Percentiles rank a stretch among this genome's conserved stretches.
Conservation (phyloP, 2,797 vertebrate species). For the Macropodus opercularis region DNA sequence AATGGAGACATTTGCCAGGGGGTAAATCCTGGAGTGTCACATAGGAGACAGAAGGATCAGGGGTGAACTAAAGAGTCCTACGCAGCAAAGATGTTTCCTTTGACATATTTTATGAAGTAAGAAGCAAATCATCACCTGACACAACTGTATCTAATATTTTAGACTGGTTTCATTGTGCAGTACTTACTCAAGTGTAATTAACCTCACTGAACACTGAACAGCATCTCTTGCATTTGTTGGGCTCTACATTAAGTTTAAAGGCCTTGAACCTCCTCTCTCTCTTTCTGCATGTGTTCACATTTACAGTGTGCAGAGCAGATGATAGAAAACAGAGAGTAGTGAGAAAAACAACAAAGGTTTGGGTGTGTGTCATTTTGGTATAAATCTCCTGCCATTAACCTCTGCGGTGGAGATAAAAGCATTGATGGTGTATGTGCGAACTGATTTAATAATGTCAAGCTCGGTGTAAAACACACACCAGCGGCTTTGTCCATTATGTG, state of each 20-base stretch:
- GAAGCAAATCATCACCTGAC: too few species aligned
- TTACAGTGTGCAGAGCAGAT: slow-evolving; percentile 45
- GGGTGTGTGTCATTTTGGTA: slow-evolving; percentile 46
- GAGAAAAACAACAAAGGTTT: neutral
- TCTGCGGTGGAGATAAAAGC: slow-evolving; percentile 69
- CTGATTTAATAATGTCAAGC: slow-evolving; percentile 73
- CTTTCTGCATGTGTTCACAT: slow-evolving; percentile 14
- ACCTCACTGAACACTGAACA: neutral
- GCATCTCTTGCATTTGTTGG: neutral
- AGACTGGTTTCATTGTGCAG: neutral
- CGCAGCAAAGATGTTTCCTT: too few species aligned
- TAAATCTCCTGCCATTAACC: slow-evolving; percentile 75
- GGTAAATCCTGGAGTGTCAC: neutral
- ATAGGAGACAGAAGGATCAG: slow-evolving; percentile 5
- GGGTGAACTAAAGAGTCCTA: neutral
- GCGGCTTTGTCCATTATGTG: slow-evolving; percentile 81
- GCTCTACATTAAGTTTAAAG: slow-evolving; percentile 2
- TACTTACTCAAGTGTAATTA: neutral
- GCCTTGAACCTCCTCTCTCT: slow-evolving; percentile 15
- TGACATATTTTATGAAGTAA: neutral
- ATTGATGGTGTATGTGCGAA: slow-evolving; percentile 71
- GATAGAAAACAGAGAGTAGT: slow-evolving; percentile 10
- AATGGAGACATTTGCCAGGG: slow-evolving; percentile 7
- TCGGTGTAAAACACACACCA: slow-evolving; percentile 76
- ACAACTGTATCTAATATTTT: too few species aligned